These are phyloP conservation scores for Gobius niger DNA, from an alignment of 2,113 vertebrate species.

Conservation along the genomic window DNA sequence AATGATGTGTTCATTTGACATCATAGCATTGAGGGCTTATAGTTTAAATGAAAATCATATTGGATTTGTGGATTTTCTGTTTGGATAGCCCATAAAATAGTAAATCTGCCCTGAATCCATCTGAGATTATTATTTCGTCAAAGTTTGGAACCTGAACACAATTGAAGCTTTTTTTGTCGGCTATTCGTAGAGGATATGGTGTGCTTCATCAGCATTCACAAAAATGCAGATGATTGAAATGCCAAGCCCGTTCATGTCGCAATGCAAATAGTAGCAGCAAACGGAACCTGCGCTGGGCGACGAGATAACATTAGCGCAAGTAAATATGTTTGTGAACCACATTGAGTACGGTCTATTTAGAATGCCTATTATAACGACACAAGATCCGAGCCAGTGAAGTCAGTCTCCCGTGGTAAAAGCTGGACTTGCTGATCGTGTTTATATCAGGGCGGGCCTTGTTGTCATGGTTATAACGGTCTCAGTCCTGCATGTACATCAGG, in stretches of 20 bases:
- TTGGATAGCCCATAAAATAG: too few species aligned
- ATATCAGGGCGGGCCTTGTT: constrained; percentile 1
- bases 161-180: too few species aligned
- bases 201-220: background rate
- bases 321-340: constrained; percentile 33
- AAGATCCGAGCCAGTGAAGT: constrained; percentile 23
- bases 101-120: too few species aligned
- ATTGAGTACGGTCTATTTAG: constrained; percentile 33
- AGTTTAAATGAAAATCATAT: too few species aligned
- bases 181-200: too few species aligned
- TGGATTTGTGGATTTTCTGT: too few species aligned
- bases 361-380: constrained; percentile 20
- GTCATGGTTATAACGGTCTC: constrained; percentile 9
- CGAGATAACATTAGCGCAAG: constrained; percentile 33
- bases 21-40: too few species aligned
- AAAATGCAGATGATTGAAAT: constrained; percentile 10
- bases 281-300: constrained; percentile 19
- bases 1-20: background rate
- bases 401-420: constrained; percentile 44
- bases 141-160: too few species aligned
- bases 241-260: background rate
- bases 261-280: constrained; percentile 34
- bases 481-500: background rate
- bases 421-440: constrained; percentile 14
- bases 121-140: too few species aligned